Base-by-base conservation (phyloP, 2,888 invertebrate species). In the Timema cristinae region DNA sequence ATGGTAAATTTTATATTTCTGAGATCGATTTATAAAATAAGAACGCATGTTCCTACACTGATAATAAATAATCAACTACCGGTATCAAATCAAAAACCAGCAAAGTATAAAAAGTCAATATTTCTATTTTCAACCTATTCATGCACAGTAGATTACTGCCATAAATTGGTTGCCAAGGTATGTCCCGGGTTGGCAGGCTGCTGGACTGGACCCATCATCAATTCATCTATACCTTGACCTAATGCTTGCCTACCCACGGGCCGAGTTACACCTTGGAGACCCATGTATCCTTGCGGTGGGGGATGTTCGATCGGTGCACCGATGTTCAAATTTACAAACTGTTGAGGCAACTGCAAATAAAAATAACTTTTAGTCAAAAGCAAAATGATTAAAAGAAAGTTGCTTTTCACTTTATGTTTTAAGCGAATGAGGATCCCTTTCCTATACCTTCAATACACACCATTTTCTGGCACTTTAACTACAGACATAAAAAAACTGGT, bases 151-250 rank as follows among this genome's bases (percentile, higher is more conserved):
- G 56, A 9, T 69, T 74, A 78, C 75, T 78, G 78, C 78, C 78
- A 78, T 71, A 78, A 71, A 75, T 78, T 78, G 54, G 75, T 78
- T 32, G 78, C 77, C 16, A 78, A 71, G 32, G 78, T 78, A 47
- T 77, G 77, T 13, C 78, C 78, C 48, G 67, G 48, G 54, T 59
- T 69, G 48, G 71, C 67, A 8, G 71, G 71, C 16, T 61, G 73
- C 50, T 61, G 68, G 69, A 74, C 74, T 15, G 73, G 50, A 51
- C 67, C 67, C 50, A 73, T 71, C 6, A 63, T 48, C 9, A 11
- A 48, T 32, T 7, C 56, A 13, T 50, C 66, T 47, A 71, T 71
- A 7, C 71, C 51, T 16, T 50, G 49, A 13, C 69, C 59, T 51
- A 69, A 16, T 50, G 67, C 32, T 50, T 70, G 70, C 70, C 61